Base-by-base conservation (phyloP, 2,113 vertebrate species). In the Meles meles region DNA sequence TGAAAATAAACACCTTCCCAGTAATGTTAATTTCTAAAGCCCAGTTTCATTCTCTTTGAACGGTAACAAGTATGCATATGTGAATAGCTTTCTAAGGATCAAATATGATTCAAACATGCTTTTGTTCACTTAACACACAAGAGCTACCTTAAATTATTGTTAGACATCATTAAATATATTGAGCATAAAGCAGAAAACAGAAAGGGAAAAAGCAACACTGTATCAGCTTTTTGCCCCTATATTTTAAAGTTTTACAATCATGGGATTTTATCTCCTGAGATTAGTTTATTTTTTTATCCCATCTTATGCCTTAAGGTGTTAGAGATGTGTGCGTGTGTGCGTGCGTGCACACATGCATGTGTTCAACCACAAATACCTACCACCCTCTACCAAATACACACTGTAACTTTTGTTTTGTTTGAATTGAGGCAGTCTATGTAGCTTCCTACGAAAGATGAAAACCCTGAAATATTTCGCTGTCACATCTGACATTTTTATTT, bases 271-370 rank as follows among this genome's bases (percentile, higher is more conserved):
- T 34, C 34, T 90, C 37, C n/a, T 4, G 67, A 4, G 7, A 3
- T 80, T 96, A 82, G 34, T 91, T 94, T 63, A 65, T 93, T 69
- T 88, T 88, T 95, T 88, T 95, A 55, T 86, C 27, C 25, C 4
- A 47, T 82, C 44, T 94, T 93, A n/a, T 49, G 12, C 10, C 6
- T 29, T 29, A 81, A 93, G 14, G 12, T 72, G 74, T 79, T 77
- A 88, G 39, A 91, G 23, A 21, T 8, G 11, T 42, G 6, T 27
- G 5, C 63, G 7, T 90, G 2, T 34, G 81, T 39, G 2, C 31
- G 5, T 49, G 52, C 17, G 15, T 52, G 77, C 25, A 25, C 82
- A 25, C 29, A 20, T n/a, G 27, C 18, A 2, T 25, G 12, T 27
- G 3, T 55, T 74, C 42, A 87, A 84, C 20, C 42, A 90, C 17